Evolutionary conservation across 2,113 vertebrate species (phyloP), one percentile per base, ranked within the genome.

Genomic region (Pleuronectes platessa): DNA sequence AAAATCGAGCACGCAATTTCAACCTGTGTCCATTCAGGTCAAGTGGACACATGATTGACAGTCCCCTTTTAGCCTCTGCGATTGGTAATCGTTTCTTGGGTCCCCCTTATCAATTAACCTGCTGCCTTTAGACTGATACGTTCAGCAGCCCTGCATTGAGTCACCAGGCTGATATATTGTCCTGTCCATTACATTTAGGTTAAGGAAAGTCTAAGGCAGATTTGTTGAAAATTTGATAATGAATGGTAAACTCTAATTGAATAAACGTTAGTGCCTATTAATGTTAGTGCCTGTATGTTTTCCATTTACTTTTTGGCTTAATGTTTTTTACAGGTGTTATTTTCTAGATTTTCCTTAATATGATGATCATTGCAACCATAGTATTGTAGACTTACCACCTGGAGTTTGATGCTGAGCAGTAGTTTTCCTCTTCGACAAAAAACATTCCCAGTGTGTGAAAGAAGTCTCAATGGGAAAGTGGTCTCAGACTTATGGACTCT

Each of bases 81-180:
- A 92, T 89, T 90, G 89, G 84, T 91, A 91, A 92, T 92, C 89
- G 80, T 90, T 93, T 72, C 74, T 65, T 11, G 3, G 92, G 89
- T 89, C 82, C 84, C 80, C 67, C 87, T 89, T 90, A 92, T 92
- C 85, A 92, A 92, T 93, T 90, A 92, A 88, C 88, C 89, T 60
- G 59, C 79, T 89, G 83, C 84, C 83, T 79, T 76, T 58, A 58
- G 75, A 53, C 53, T 62, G 5, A 56, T 88, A 59, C n/a, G 8
- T 74, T 89, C 82, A 83, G 82, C 80, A 89, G 62, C 68, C 83
- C 31, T 31, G 31, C 6, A 6, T n/a, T 37, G 64, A 88, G 67
- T 81, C 72, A 71, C 31, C 77, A 18, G 51, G 60, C 35, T 70
- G 61, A 79, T 86, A 53, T 65, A 68, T 81, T 79, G 78, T 73